phyloP scores from a whole-genome alignment of 2,113 vertebrate species.

The crab-eating macaque (Macaca fascicularis) region T2T-MFA8v1.1 NC_088381.1:49039501-49040000 shows the following conservation, averaged over 20 bases:
- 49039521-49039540: not conserved
- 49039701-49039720: constrained; percentile 52
- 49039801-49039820: not conserved
- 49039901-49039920: not conserved
- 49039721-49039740: not conserved
- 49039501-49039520: not conserved
- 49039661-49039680: not conserved
- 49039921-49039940: not conserved
- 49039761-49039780: no score
- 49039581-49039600: not conserved
- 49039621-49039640: not conserved
- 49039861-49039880: not conserved
- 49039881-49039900: not conserved
- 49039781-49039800: not conserved
- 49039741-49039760: not conserved
- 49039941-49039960: not conserved
- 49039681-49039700: not conserved
- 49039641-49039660: not conserved
- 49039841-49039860: not conserved
- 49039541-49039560: not conserved
- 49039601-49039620: no score
- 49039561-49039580: not conserved
- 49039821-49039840: not conserved
- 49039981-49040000: not conserved
- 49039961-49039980: not conserved